Evolutionary conservation across 2,888 invertebrate species (phyloP), one percentile per base, ranked within the genome.

Genomic region (Perizoma affinitatum): DNA sequence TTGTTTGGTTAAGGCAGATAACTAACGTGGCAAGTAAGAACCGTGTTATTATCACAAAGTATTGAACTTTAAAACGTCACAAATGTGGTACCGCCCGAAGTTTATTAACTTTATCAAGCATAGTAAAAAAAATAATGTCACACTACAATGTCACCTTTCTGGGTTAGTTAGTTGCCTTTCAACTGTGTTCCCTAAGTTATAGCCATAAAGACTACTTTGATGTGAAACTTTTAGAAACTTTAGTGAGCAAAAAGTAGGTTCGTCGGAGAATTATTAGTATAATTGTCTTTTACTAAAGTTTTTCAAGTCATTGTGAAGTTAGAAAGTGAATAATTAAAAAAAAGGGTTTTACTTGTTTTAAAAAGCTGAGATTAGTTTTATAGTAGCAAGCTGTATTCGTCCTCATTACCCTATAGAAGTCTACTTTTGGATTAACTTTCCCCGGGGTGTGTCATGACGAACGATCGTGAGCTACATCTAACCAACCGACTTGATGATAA

Each of bases 41-140:
- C 22, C 22, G 22, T 22, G 3, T 2, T 22, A 22, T 22, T 22
- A 3, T 22, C 22, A 22, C 22, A 22, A 1, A 22, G 22, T 22
- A 22, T 3, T 22, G 22, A 22, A 3, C 22, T 1, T n/a, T 22
- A 22, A 22, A 22, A 22, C 22, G 22, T 22, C 22, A 22, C 22
- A 44, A 49, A 50, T 40, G 40, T 43, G 40, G 6, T 46, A 10
- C 52, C 48, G 43, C 35, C 11, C 36, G 40, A 58, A 58, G 47
- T 54, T 42, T 41, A 51, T 34, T n/a, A 42, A 55, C 55, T 63
- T 58, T 63, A 63, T 63, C 55, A 58, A 48, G 36, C 36, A 36
- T 6, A 52, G 44, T 63, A 63, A 55, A 63, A 55, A 38, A 44
- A 44, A 55, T 58, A 58, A 43, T 47, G 10, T 44, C 49, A 5